phyloP scores from a whole-genome alignment of 2,113 vertebrate genomes.

The Phaethon lepturus region DNA sequence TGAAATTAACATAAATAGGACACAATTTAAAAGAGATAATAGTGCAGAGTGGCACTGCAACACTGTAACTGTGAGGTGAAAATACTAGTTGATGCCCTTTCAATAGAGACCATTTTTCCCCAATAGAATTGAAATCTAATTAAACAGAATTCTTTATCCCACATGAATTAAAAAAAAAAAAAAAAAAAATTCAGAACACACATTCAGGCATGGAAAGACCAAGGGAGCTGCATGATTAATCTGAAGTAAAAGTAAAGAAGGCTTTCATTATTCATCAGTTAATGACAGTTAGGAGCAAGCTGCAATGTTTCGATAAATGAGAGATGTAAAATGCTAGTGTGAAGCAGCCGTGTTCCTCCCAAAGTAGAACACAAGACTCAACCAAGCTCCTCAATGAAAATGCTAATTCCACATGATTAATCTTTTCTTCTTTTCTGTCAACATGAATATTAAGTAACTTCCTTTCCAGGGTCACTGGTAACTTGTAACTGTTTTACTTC shows the following conservation, averaged over 20 bases:
- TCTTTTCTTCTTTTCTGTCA: conserved; percentile 80
- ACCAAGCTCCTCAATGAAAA: conserved; percentile 78
- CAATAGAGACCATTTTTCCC: background rate
- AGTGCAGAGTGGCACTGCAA: background rate
- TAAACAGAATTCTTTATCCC: conserved; percentile 64
- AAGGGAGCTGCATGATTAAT: conserved; percentile 69
- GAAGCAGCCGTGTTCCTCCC: conserved; percentile 54
- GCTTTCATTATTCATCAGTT: conserved; percentile 69
- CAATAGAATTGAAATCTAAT: conserved; percentile 33
- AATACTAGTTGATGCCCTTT: background rate
- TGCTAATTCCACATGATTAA: conserved; percentile 82
- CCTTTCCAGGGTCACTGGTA: conserved; percentile 71
- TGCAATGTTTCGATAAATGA: conserved; percentile 73
- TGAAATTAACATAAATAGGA: background rate
- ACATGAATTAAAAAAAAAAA: background rate
- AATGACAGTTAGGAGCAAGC: conserved; percentile 72
- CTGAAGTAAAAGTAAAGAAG: conserved; percentile 64
- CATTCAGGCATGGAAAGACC: conserved; percentile 49
- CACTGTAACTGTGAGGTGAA: background rate
- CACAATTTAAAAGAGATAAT: background rate
- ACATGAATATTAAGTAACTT: conserved; percentile 82
- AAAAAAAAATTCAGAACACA: background rate
- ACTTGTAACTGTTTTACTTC: conserved; percentile 63
- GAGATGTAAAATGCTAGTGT: conserved; percentile 41
- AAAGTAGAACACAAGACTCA: conserved; percentile 64